phyloP scores from a whole-genome alignment of 2,797 vertebrate genomes.

The Acrossocheilus wenchowensis region DNA sequence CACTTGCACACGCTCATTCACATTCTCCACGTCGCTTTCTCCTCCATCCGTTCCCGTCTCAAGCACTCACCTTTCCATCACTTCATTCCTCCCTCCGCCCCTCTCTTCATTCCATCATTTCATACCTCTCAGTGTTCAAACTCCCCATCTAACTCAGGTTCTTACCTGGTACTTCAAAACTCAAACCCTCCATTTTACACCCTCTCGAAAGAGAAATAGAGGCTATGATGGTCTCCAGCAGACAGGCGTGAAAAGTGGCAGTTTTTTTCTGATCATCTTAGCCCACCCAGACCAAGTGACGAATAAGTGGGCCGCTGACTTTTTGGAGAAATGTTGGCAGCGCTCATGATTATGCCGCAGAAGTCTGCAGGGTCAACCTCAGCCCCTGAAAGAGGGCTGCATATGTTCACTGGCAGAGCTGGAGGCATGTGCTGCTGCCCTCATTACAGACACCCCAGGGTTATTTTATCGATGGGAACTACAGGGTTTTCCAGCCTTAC shows the following conservation, averaged over 20 bases:
- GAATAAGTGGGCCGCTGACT: slow-evolving; percentile 61
- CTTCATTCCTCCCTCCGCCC: background rate
- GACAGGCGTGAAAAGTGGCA: slow-evolving; percentile 9
- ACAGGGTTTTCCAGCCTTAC: slow-evolving; percentile 30
- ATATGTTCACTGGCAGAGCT: slow-evolving; percentile 52
- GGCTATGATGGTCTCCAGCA: background rate
- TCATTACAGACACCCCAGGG: slow-evolving; percentile 62
- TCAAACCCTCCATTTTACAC: slow-evolving; percentile 24
- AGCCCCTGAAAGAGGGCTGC: slow-evolving; percentile 54
- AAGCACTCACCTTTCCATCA: slow-evolving; percentile 26
- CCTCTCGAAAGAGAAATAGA: slow-evolving; percentile 19
- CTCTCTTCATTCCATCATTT: slow-evolving; percentile 21
- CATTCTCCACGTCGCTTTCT: slow-evolving; percentile 19
- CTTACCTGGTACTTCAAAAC: slow-evolving; percentile 32
- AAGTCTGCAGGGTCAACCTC: slow-evolving; percentile 40
- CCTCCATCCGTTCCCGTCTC: background rate
- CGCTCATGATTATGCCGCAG: slow-evolving; percentile 56
- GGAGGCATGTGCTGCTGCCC: slow-evolving; percentile 54
- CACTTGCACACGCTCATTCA: slow-evolving; percentile 23
- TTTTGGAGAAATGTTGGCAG: slow-evolving; percentile 49
- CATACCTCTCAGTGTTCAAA: slow-evolving; percentile 28
- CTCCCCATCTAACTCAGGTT: slow-evolving; percentile 30
- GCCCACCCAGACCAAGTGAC: slow-evolving; percentile 45
- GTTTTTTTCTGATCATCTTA: slow-evolving; percentile 5
- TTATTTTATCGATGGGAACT: slow-evolving; percentile 45